Evolutionary conservation across 2,888 invertebrate genomes (phyloP), one percentile per base, ranked within the genome.

Genomic region (Troides oblongomaculatus): DNA sequence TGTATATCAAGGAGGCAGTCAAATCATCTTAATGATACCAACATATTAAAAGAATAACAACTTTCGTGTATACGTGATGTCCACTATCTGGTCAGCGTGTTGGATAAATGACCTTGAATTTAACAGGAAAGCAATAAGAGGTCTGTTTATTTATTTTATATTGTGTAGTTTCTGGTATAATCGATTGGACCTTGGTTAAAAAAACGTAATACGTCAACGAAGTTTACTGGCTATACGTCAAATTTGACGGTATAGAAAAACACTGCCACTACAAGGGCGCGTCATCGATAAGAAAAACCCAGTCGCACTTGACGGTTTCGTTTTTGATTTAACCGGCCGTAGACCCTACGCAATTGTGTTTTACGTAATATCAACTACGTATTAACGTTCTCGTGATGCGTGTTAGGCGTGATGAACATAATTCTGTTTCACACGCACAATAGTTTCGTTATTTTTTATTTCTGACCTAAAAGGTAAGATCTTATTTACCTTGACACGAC

Each of bases 321-420:
- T 66, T 23, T 4, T 25, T 21, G 50, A 58, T 66, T 61, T 46
- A 65, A 62, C 56, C 50, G 23, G 50, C 58, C 58, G n/a, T 6
- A 69, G 30, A 61, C 61, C 57, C 18, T 43, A 62, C 58, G 61
- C 21, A 64, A 60, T 43, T 46, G 46, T 61, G 2, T 62, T 21
- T 69, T 69, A 62, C 65, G 65, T 69, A 66, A 65, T 43, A 30
- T 23, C 0, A 65, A 69, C 58, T 62, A 68, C 65, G 69, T 57
- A 62, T 53, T 61, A 21, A 39, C 53, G 58, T 50, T 62, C 30
- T 18, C 64, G 46, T 65, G 56, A 62, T 39, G 57, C 30, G 30
- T 59, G 39, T 10, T 39, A 39, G 8, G 10, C 39, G 39, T 39
- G 46, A 46, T 46, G 14, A 46, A 14, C 14, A 46, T 46, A 46